These are phyloP conservation scores for Drosophila quadrilineata DNA, from an alignment of 1,140 invertebrate species.

Conservation along the genomic window DNA sequence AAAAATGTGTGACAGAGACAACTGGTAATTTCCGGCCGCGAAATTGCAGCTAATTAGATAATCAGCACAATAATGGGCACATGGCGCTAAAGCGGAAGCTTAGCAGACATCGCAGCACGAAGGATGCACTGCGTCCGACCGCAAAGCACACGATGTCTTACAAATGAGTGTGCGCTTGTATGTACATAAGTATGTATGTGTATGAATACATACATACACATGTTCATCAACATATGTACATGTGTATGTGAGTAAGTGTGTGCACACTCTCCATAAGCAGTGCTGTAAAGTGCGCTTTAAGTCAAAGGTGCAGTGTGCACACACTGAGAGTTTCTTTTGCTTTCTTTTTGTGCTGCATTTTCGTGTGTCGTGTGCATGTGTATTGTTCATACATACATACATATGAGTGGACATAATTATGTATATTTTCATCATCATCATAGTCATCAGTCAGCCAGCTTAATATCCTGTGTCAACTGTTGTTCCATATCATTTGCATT, in stretches of 20 bases:
- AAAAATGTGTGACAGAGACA: constrained; percentile 21
- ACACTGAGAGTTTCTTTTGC: no score
- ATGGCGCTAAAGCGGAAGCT: constrained; percentile 7
- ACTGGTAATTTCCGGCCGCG: constrained; percentile 71
- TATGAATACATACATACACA: background rate
- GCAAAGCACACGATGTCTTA: no score
- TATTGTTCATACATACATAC: background rate
- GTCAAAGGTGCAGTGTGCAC: no score
- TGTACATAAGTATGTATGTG: no score
- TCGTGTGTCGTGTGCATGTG: no score
- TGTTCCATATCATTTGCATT: constrained; percentile 76
- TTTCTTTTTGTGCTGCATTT: no score
- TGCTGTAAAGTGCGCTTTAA: no score
- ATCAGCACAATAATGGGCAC: constrained; percentile 72
- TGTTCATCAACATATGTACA: no score
- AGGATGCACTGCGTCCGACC: no score
- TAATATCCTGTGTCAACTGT: constrained; percentile 70
- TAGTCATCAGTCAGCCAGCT: constrained; percentile 11
- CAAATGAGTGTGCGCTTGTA: no score
- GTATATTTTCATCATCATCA: background rate
- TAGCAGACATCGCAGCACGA: background rate
- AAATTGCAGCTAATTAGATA: constrained; percentile 77
- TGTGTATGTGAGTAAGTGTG: background rate
- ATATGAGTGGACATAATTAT: no score
- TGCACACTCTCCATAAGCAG: no score